Conservation (phyloP, 2,113 vertebrate species). For the Tapirus terrestris region DNA sequence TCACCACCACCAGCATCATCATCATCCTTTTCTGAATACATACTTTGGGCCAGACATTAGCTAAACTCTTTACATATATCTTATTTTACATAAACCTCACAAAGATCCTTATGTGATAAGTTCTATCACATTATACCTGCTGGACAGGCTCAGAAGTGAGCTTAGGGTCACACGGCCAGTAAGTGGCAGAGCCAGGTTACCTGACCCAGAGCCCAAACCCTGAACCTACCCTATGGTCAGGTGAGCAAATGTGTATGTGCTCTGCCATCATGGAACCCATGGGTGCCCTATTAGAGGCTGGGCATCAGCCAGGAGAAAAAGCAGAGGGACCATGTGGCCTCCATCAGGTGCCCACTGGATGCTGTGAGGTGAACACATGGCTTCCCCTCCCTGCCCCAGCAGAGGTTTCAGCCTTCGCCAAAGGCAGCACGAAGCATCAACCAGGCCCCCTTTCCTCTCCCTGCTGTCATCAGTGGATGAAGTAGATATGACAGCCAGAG, state of each 20-base stretch:
- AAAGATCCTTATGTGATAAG: neutral
- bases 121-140: neutral
- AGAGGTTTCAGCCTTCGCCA: neutral
- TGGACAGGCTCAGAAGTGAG: neutral
- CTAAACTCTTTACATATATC: neutral
- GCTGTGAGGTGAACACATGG: neutral
- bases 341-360: neutral
- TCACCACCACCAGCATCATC: neutral
- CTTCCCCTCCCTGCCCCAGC: neutral
- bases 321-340: neutral
- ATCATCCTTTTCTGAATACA: neutral
- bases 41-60: neutral
- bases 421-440: neutral
- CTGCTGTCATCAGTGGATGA: neutral
- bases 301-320: neutral
- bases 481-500: neutral
- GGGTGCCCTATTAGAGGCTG: neutral
- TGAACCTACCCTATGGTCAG: accelerated
- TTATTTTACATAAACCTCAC: neutral
- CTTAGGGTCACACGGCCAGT: neutral
- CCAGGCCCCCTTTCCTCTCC: neutral
- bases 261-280: neutral
- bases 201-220: neutral
- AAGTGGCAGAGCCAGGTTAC: neutral
- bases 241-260: neutral